Evolutionary conservation across 2,888 invertebrate genomes (phyloP), one percentile per base, ranked within the genome.

Genomic region (Cerastis rubricosa): DNA sequence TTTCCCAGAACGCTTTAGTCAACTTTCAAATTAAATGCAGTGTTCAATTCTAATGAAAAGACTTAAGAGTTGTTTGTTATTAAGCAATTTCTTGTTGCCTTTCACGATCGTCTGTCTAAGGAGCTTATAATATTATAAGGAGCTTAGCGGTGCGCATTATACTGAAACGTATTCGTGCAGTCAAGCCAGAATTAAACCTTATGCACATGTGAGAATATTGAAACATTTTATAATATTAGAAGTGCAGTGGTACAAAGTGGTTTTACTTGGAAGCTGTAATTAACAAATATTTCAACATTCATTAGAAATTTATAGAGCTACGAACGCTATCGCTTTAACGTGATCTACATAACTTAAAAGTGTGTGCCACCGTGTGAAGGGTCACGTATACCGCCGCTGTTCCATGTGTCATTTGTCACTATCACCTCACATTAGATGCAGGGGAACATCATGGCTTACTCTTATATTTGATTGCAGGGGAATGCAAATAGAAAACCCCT

Each of bases 41-140:
- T n/a, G 9, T 43, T 49, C 17, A 29, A 63, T 49, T 71, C 12
- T 25, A 25, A 25, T 65, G 1, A 49, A 57, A 14, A 17, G 6
- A 25, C 35, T 35, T 78, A 25, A 40, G 2, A 9, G 5, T 47
- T 54, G 11, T 65, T 47, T 71, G n/a, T 54, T 35, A 43, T 49
- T n/a, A 71, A 65, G n/a, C 68, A 71, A 64, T 47, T 72, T 59
- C 17, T 65, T 69, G 59, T 35, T n/a, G 65, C 54, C 3, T 78
- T 65, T 59, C 29, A 71, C 17, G 67, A 63, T 49, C 22, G 68
- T 19, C 25, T 65, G 43, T 43, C 40, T 81, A 57, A 69, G 47
- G 29, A 81, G 81, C 76, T 75, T 76, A 73, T n/a, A 69, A 59
- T 57, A 64, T 78, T 63, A 54, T 64, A 71, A 69, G 61, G 17